Percentiles rank a stretch among this genome's conserved stretches.
Conservation (phyloP, 2,113 vertebrate genomes). For the Archocentrus centrarchus region DNA sequence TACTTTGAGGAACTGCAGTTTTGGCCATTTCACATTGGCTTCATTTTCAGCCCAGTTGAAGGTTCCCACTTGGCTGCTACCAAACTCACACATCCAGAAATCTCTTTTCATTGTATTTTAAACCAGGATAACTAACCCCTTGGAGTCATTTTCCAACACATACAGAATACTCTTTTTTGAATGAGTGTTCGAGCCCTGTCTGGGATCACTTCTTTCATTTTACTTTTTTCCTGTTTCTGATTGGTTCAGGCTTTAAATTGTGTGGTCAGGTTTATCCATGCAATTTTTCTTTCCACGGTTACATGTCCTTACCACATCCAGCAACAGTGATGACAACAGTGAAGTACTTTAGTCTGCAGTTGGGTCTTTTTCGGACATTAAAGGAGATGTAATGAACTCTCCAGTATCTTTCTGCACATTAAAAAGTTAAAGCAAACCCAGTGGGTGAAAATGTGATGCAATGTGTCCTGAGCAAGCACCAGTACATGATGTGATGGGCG, state of each 20-base stretch:
- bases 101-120: background rate
- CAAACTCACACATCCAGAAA: background rate
- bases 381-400: background rate
- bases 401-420: background rate
- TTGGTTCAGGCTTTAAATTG: background rate
- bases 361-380: background rate
- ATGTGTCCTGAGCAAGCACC: background rate
- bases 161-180: background rate
- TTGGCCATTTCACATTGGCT: background rate
- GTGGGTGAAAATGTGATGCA: background rate
- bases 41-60: background rate
- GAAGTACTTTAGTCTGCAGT: background rate
- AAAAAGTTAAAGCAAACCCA: background rate
- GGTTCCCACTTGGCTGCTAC: too few species aligned
- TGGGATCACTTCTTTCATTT: background rate
- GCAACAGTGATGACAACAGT: background rate
- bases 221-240: background rate
- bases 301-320: background rate
- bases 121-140: background rate
- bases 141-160: background rate
- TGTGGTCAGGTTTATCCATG: background rate
- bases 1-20: background rate
- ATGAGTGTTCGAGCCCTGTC: too few species aligned
- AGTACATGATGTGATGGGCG: background rate
- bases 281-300: background rate